A percentile compares a stretch with the other conserved stretches of the same genome.
Evolutionary conservation across 2,888 invertebrate genomes (phyloP).

Genomic region (Hemithea aestivaria): DNA sequence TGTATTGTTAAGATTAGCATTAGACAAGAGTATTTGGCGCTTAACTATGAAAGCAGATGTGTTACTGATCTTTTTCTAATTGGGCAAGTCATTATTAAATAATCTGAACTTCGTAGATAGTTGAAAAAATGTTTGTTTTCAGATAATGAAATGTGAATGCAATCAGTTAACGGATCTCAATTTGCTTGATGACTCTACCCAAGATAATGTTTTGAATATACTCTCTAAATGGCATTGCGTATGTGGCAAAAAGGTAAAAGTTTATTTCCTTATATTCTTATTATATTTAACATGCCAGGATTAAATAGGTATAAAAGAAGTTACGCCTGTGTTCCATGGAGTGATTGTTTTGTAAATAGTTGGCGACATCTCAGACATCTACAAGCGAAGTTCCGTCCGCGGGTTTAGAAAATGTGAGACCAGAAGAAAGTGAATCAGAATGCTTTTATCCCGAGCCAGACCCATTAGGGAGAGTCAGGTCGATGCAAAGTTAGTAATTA

Average conservation of each 20-base stretch:
- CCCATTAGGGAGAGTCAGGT: slow-evolving; percentile 49
- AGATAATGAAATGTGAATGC: slow-evolving; percentile 72
- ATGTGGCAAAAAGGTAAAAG: slow-evolving; percentile 63
- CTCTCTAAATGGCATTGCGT: slow-evolving; percentile 68
- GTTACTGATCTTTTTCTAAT: no score
- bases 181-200: slow-evolving; percentile 60
- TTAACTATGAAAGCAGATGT: no score
- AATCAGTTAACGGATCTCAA: slow-evolving; percentile 59
- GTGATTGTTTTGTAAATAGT: slow-evolving; percentile 33
- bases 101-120: no score
- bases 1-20: no score
- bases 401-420: slow-evolving; percentile 35
- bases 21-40: no score
- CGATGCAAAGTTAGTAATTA: slow-evolving; percentile 34
- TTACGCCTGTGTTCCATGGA: no score
- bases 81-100: no score
- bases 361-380: slow-evolving; percentile 61
- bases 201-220: slow-evolving; percentile 63
- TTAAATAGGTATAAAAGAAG: no score
- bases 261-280: no score
- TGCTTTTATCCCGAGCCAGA: slow-evolving; percentile 45
- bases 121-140: no score
- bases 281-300: no score
- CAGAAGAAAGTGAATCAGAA: slow-evolving; percentile 37
- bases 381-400: slow-evolving; percentile 55